Evolutionary conservation across 2,888 invertebrate species (phyloP).

Genomic region (Lasioglossum marginatum): DNA sequence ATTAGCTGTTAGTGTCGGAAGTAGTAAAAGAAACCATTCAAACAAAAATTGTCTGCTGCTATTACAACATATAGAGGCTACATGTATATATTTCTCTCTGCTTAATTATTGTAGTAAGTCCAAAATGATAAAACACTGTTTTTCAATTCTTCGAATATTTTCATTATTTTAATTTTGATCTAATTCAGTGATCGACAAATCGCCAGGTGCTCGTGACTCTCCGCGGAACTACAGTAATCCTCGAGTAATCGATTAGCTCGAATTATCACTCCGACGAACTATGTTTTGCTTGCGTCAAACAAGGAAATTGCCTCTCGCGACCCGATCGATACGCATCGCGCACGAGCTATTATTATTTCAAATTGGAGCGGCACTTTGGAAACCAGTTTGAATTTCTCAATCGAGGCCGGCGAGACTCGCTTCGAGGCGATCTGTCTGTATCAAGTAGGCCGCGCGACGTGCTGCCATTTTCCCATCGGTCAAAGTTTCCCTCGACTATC

Average conservation of each 20-base stretch:
- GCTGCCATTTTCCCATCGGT: constrained; percentile 9
- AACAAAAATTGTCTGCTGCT: no score
- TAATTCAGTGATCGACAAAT: no score
- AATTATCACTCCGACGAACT: not conserved
- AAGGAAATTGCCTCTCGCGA: not conserved
- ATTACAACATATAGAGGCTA: no score
- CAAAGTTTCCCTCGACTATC: constrained; percentile 3
- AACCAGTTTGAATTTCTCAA: constrained; percentile 6
- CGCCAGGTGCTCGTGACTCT: no score
- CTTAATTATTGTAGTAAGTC: no score
- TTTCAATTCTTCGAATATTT: no score
- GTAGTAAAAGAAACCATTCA: not conserved
- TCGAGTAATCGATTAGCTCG: not conserved
- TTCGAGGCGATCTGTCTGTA: not conserved
- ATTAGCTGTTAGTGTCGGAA: not conserved
- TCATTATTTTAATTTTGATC: no score
- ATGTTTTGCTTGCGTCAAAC: not conserved
- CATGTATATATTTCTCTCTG: no score
- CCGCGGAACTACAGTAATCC: not conserved
- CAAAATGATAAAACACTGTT: no score
- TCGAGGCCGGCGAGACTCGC: not conserved
- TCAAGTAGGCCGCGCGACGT: constrained; percentile 3
- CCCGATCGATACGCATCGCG: not conserved
- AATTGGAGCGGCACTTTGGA: constrained; percentile 1
- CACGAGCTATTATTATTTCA: not conserved